These are phyloP conservation scores for Leptocoma aspasia DNA, from an alignment of 2,113 vertebrate species.

Conservation along the genomic window DNA sequence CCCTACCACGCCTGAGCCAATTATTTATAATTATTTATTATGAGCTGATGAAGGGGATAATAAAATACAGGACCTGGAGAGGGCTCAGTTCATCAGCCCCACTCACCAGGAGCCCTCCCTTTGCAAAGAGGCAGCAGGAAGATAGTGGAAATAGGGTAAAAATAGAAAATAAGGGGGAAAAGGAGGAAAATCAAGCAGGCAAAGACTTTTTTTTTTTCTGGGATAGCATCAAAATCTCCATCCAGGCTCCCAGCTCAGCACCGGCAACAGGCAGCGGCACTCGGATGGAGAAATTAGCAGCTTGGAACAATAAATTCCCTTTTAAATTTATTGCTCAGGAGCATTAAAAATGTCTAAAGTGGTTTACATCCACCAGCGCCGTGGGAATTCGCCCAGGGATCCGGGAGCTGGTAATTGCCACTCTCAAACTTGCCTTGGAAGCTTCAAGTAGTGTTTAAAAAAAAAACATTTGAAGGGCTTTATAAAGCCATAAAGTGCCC, in stretches of 20 bases:
- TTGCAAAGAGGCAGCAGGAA: background rate
- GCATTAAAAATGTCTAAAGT: constrained; percentile 72
- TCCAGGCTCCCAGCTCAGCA: background rate
- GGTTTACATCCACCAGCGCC: constrained; percentile 64
- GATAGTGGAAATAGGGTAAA: background rate
- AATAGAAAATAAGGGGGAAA: accelerated
- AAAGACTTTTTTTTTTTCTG: background rate
- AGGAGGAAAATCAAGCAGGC: background rate
- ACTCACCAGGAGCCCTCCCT: background rate
- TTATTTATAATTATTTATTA: background rate
- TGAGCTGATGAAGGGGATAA: background rate
- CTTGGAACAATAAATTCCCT: constrained; percentile 20
- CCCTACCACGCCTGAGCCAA: background rate
- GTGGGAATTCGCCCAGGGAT: constrained; percentile 70
- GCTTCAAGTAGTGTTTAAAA: constrained; percentile 64
- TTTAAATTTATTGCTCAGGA: constrained; percentile 60
- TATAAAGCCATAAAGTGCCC: constrained; percentile 68
- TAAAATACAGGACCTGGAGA: background rate
- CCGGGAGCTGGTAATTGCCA: constrained; percentile 68
- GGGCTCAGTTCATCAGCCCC: background rate
- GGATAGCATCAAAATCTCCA: background rate
- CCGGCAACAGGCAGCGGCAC: background rate
- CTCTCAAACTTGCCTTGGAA: constrained; percentile 67
- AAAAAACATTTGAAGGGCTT: constrained; percentile 66
- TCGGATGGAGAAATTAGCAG: background rate